These are phyloP conservation scores for Trachemys scripta DNA, from an alignment of 2,113 vertebrate species.

Conservation along the genomic window DNA sequence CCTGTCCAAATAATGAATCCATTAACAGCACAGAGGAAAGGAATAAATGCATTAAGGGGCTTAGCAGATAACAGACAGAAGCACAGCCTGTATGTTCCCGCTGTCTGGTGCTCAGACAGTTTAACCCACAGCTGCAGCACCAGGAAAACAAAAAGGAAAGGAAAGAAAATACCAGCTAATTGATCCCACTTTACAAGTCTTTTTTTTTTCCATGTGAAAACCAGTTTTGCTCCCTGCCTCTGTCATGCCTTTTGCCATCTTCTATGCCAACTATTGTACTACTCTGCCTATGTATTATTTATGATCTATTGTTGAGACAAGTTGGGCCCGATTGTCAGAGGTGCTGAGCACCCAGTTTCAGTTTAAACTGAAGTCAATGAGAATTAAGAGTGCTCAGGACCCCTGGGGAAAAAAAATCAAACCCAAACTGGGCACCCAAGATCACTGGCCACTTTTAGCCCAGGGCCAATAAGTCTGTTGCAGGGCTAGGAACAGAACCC, in stretches of 20 bases:
- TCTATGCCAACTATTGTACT: not conserved
- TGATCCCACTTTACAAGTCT: not conserved
- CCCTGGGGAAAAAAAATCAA: not conserved
- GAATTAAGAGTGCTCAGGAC: not conserved
- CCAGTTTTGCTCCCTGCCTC: not conserved
- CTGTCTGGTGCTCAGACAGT: not conserved
- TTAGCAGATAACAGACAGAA: constrained; percentile 36
- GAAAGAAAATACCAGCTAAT: not conserved
- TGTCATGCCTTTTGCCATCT: not conserved
- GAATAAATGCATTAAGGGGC: constrained; percentile 52
- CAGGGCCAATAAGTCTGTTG: not conserved
- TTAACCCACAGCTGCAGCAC: constrained; percentile 1
- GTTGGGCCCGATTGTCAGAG: not conserved
- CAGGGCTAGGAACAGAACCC: not conserved
- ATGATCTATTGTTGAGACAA: constrained; percentile 30
- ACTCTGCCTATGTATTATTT: constrained; percentile 34
- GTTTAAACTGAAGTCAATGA: rapidly evolving
- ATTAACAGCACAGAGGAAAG: constrained; percentile 19
- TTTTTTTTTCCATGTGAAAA: not conserved
- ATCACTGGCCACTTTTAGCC: not conserved
- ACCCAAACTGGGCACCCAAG: not conserved
- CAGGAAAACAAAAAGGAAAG: not conserved
- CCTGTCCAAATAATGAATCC: constrained; percentile 6
- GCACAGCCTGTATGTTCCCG: not conserved
- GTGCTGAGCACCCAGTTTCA: not conserved